Percentiles rank a stretch among this genome's conserved stretches.
phyloP scores from a whole-genome alignment of 2,888 invertebrate genomes.

The Mythimna impura region DNA sequence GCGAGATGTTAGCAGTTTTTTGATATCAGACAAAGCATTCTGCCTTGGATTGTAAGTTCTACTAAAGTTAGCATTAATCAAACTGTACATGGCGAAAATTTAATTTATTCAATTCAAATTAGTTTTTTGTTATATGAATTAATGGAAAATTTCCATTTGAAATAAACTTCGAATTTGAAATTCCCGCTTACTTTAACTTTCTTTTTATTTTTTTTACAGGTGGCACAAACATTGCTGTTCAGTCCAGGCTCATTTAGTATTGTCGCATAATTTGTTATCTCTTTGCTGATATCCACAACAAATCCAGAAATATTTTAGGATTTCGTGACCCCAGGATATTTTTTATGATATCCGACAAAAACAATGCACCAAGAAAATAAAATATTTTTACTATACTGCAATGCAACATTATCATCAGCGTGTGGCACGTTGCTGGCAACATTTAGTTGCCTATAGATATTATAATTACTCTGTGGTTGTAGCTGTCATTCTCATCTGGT shows the following conservation, averaged over 20 bases:
- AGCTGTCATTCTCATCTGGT: slow-evolving; percentile 82
- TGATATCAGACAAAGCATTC: slow-evolving; percentile 85
- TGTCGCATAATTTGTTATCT: too few species aligned
- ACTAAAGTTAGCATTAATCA: slow-evolving; percentile 82
- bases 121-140: not conserved
- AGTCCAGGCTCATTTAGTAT: not conserved
- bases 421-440: slow-evolving; percentile 24
- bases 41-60: slow-evolving; percentile 84
- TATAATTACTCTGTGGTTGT: too few species aligned
- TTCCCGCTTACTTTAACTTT: slow-evolving; percentile 42
- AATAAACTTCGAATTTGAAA: slow-evolving; percentile 43
- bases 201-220: not conserved
- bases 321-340: too few species aligned
- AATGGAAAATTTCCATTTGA: too few species aligned
- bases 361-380: not conserved
- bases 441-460: too few species aligned
- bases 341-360: not conserved
- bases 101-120: not conserved
- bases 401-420: not conserved
- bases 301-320: too few species aligned
- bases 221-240: not conserved
- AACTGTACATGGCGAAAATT: slow-evolving; percentile 75
- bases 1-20: slow-evolving; percentile 83
- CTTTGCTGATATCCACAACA: too few species aligned
- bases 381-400: not conserved